Evolutionary conservation across 2,797 vertebrate species (phyloP), one percentile per base, ranked within the genome.

Genomic region (Catharus ustulatus): DNA sequence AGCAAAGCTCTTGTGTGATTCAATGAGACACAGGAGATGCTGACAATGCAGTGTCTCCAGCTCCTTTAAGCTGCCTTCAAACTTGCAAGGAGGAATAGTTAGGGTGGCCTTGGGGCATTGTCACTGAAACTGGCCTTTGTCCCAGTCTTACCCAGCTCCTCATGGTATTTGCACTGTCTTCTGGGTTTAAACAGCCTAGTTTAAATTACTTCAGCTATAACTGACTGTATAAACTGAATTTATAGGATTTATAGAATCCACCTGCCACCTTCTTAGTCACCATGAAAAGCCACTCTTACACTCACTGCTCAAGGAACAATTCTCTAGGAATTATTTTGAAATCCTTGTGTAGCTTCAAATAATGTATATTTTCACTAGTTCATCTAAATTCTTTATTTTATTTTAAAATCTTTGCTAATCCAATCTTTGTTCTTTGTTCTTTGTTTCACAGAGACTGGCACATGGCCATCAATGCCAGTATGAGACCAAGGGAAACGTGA

Each of bases 401-500:
- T 63, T 29, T 43, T 4, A 15, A 76, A 79, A 58, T n/a, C 61
- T 68, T 89, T 75, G 38, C 38, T 78, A 90, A 86, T 40, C 8
- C 64, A 30, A 5, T 32, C 42, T 74, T 91, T 68, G n/a, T 45
- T 72, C 42, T 74, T 91, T 68, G n/a, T 45, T 72, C 23, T 68
- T 77, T 69, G 27, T 78, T 4, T 23, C 64, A 68, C 87, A 97
- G 97, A 77, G 18, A 24, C 55, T 94, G 59, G 13, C 66, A 59
- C 49, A 2, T 0, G 13, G 15, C 2, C 1, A 86, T 48, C 59
- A 94, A 66, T 96, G 96, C 19, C 80, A 51, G 32, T 91, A 96
- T 38, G 45, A 69, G 59, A 85, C 52, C 38, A 93, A 92, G 42
- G 97, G 96, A 79, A 92, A 80, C 4, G 91, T 91, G 67, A n/a